Evolutionary conservation across 2,888 invertebrate genomes (phyloP).

Genomic region (Andrena minutula): DNA sequence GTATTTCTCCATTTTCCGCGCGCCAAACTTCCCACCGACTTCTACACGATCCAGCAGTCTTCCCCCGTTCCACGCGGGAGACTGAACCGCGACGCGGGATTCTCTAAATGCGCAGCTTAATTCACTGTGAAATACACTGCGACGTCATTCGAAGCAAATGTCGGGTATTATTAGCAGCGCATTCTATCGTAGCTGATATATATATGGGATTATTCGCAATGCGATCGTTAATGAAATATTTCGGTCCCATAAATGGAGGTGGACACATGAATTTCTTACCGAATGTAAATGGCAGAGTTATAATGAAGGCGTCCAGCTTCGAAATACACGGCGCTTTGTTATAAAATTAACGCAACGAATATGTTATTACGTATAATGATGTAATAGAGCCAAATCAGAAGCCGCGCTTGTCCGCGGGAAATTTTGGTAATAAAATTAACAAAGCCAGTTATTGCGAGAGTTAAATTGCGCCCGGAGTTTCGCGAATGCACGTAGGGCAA

Average conservation of each 20-base stretch:
- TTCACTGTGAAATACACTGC: background rate
- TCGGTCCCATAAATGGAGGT: no score
- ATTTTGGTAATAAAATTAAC: slow-evolving; percentile 29
- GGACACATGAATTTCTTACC: no score
- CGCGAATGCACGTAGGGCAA: background rate
- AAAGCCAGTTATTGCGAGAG: slow-evolving; percentile 3
- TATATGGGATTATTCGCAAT: no score
- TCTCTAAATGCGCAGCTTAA: slow-evolving; percentile 9
- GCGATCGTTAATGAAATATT: no score
- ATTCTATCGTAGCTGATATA: no score
- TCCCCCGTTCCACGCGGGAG: background rate
- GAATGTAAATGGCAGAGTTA: no score
- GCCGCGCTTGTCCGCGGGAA: background rate
- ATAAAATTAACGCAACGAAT: no score
- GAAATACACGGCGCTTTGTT: no score
- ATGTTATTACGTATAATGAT: no score
- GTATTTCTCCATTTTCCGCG: background rate
- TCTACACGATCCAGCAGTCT: background rate
- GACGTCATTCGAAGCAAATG: background rate
- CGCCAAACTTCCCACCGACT: background rate
- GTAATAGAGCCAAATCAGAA: background rate
- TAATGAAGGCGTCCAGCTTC: no score
- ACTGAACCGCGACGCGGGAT: background rate
- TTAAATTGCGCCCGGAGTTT: slow-evolving; percentile 9
- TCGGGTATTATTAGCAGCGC: background rate